These are phyloP conservation scores for Mimas tiliae DNA, from an alignment of 2,888 invertebrate species.

Conservation along the genomic window DNA sequence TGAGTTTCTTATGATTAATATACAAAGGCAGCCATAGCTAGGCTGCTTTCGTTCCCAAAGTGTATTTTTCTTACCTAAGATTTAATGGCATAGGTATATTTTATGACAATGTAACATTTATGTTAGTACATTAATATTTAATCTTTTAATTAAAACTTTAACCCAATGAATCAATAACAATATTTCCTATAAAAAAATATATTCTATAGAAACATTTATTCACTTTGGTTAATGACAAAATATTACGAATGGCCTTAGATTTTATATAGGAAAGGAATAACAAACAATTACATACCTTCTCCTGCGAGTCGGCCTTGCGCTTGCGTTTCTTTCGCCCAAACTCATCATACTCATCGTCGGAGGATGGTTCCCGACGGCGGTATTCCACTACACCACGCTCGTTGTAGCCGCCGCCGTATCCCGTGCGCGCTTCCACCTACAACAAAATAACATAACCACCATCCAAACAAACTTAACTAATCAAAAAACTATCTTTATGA, in stretches of 20 bases:
- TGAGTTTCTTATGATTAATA: constrained; percentile 58
- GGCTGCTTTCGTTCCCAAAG: constrained; percentile 28
- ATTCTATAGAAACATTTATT: not conserved
- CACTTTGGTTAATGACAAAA: not conserved
- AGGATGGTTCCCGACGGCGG: constrained; percentile 92
- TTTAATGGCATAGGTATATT: constrained; percentile 35
- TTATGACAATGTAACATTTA: constrained; percentile 30
- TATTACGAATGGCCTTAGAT: not conserved
- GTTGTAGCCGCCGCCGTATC: constrained; percentile 96
- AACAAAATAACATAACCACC: constrained; percentile 38
- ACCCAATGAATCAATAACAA: constrained; percentile 22
- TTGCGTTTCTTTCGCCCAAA: constrained; percentile 89
- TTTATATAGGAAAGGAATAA: not conserved
- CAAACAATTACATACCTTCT: constrained; percentile 49
- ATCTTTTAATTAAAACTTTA: constrained; percentile 26
- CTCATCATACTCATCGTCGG: constrained; percentile 98
- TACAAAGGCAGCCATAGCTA: constrained; percentile 42
- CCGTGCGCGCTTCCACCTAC: constrained; percentile 89
- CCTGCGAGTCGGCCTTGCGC: constrained; percentile 61
- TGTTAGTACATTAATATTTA: constrained; percentile 32
- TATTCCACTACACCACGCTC: constrained; percentile 98
- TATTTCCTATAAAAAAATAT: not conserved
- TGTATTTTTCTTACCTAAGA: constrained; percentile 20
- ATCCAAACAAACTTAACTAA: constrained; percentile 10
- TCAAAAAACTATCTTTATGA: constrained; percentile 6